Percentiles rank a stretch among this genome's conserved stretches.
phyloP scores from a whole-genome alignment of 2,113 vertebrate species.

The Cinclus mexicanus region DNA sequence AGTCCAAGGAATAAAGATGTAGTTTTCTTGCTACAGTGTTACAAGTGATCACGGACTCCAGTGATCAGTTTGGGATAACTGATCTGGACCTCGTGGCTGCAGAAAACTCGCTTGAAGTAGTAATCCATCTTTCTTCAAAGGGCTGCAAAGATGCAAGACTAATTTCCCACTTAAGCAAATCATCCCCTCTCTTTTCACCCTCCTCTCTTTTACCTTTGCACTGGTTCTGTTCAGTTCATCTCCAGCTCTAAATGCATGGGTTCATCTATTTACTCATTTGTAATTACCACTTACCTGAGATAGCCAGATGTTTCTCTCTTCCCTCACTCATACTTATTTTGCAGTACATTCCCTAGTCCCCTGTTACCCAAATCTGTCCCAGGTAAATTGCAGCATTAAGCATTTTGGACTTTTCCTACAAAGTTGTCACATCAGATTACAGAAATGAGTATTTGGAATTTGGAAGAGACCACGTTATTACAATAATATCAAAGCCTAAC shows the following conservation, averaged over 20 bases:
- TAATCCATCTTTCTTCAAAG: background rate
- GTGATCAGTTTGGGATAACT: background rate
- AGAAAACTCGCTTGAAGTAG: background rate
- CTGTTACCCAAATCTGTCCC: background rate
- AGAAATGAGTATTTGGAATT: background rate
- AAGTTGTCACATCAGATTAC: conserved; percentile 38
- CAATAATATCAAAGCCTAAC: conserved; percentile 13
- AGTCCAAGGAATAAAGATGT: background rate
- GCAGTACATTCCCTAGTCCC: background rate
- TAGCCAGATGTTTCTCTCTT: background rate
- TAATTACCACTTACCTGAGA: background rate
- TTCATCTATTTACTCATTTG: background rate
- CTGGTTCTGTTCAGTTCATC: background rate
- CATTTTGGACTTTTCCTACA: background rate
- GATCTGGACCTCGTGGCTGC: background rate
- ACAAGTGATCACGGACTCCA: background rate
- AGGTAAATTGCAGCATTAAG: conserved; percentile 24
- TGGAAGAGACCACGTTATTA: background rate
- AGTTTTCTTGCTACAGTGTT: background rate
- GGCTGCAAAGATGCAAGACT: background rate
- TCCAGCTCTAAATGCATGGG: background rate
- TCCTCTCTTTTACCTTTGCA: background rate
- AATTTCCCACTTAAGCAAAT: background rate
- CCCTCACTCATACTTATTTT: background rate
- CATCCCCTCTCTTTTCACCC: background rate